Evolutionary conservation across 2,113 vertebrate species (phyloP).

Genomic region (Atlantisia rogersi): DNA sequence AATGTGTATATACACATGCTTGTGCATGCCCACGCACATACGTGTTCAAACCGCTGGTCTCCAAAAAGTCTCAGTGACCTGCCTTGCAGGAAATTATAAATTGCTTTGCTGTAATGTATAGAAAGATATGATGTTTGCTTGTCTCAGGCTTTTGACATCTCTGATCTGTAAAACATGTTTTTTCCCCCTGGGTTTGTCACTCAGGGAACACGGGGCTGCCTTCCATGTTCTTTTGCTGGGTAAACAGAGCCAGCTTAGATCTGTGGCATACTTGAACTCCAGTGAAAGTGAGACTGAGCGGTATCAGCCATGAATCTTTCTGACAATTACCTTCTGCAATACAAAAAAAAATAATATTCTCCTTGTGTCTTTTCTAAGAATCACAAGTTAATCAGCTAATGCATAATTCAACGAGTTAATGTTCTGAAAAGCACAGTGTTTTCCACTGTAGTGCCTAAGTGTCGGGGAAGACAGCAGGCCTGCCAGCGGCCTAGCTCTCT

Average conservation of each 20-base stretch:
- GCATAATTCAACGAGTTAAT: conserved; percentile 56
- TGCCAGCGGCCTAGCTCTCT: too few relatives aligned
- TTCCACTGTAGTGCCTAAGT: not conserved
- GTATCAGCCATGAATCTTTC: not conserved
- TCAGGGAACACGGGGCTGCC: not conserved
- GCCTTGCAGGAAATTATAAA: not conserved
- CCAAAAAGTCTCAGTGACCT: not conserved
- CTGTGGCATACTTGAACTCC: not conserved
- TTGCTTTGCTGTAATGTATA: not conserved
- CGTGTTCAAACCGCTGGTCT: not conserved
- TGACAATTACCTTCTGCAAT: not conserved
- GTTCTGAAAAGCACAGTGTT: not conserved
- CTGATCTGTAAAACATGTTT: not conserved
- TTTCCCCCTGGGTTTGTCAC: not conserved
- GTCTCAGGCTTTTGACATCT: not conserved
- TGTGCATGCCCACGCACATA: not conserved
- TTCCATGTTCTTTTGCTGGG: not conserved
- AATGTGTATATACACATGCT: not conserved
- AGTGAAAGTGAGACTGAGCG: not conserved
- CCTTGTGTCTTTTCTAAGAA: not conserved
- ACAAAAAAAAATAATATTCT: not conserved
- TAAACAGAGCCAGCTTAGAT: not conserved
- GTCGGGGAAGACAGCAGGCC: too few relatives aligned
- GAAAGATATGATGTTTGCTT: not conserved
- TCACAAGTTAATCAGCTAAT: conserved; percentile 52